Evolutionary conservation across 2,797 vertebrate genomes (phyloP), one percentile per base, ranked within the genome.

Genomic region (Uromys caudimaculatus): DNA sequence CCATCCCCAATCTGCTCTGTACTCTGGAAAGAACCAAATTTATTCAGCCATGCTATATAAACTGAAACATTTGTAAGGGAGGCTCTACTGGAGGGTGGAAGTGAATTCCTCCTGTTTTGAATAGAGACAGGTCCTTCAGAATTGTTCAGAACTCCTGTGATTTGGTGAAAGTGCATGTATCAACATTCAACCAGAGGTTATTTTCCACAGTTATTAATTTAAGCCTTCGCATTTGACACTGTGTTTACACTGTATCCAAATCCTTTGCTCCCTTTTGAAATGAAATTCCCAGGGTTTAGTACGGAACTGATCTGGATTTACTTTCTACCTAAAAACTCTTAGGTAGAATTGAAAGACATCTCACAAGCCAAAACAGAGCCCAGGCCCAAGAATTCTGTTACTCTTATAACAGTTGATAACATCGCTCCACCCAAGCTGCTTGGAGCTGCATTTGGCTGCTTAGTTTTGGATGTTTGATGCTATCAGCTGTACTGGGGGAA

Each of bases 401-500:
- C 94, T 93, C 82, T 86, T 81, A 41, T 16, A 91, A 75, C 71
- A 44, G 13, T 0, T 81, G 93, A 97, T 94, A 96, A 52, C 44
- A 95, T 96, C 75, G 0, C 44, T 73, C 87, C 62, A 69, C 56
- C 62, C 32, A 95, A 94, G 93, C 93, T 69, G 44, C 91, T 78
- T 16, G 38, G 89, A 85, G 77, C 54, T 9, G 11, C 50, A 32
- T 32, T 83, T 41, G 21, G 24, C 73, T 0, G 21, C 89, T 96
- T 69, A 0, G 17, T 82, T 92, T 91, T 89, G 81, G 94, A 44
- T 58, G 62, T 86, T 71, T 35, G 96, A 96, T 94, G 75, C 75
- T 97, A 97, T 96, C 96, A 52, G 38, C 41, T 62, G 50, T 69
- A 71, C 47, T 29, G 7, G 60, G 93, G 82, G 96, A 95, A 95